Base-by-base conservation (phyloP, 2,888 invertebrate genomes). In the Parascotia fuliginaria region DNA sequence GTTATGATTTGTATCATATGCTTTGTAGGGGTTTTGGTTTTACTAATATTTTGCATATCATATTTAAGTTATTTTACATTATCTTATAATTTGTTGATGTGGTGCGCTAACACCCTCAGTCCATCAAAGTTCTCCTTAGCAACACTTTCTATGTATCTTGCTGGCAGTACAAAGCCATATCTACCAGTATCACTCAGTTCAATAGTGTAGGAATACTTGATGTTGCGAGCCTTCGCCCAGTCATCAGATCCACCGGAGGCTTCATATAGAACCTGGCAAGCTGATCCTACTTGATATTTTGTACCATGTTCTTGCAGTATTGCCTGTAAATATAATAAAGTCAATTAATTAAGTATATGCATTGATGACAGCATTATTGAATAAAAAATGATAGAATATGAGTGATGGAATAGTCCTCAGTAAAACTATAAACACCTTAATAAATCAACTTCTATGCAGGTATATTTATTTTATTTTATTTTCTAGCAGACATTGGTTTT, bases 201-300 rank as follows among this genome's bases (percentile, higher is more conserved):
- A 47, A 98, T 93, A 0, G 98, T 98, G 86, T 96, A 98, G 0
- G 97, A 88, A 79, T 98, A 98, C 79, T 97, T 97, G 58, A 98
- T 95, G 6, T 95, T 94, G 31, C 93, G 91, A 0, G 96, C 96
- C 83, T 98, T 97, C 5, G 97, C 98, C 97, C 98, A 98, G 82
- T 98, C 98, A 71, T 97, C 97, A 0, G 97, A 96, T 9, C 96
- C 96, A 1, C 97, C 97, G 22, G 96, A 89, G 1, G 96, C 96
- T 0, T 97, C 95, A 79, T 97, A 97, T 0, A 97, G 88, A 0
- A 96, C 94, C n/a, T 93, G 94, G 36, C 96, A 96, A 13, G 96
- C 95, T 39, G 96, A 94, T 9, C 97, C 97, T 0, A 97, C 95
- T 22, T 93, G 95, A 76, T 96, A 97, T 39, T 88, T 79, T 1